These are phyloP conservation scores for Encarsia formosa DNA, from an alignment of 2,888 invertebrate species.

Conservation along the genomic window DNA sequence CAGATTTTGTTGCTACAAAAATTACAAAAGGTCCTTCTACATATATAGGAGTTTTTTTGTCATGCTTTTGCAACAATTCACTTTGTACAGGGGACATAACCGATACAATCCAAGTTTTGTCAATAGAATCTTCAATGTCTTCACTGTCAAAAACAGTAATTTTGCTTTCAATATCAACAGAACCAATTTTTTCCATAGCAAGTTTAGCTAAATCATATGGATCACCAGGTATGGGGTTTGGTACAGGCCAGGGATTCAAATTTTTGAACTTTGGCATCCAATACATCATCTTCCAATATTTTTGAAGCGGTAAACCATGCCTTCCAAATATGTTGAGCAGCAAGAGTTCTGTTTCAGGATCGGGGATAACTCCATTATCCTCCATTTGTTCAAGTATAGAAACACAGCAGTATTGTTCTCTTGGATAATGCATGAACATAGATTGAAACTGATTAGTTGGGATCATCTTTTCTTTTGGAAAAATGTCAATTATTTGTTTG, in stretches of 20 bases:
- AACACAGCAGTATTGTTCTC: constrained; percentile 92
- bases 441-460: constrained; percentile 78
- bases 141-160: constrained; percentile 65
- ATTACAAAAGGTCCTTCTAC: constrained; percentile 83
- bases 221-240: constrained; percentile 73
- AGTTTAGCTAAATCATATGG: constrained; percentile 73
- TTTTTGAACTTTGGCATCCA: constrained; percentile 95
- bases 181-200: constrained; percentile 79
- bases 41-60: constrained; percentile 61
- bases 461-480: constrained; percentile 86
- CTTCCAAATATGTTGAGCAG: constrained; percentile 80
- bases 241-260: constrained; percentile 80
- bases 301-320: constrained; percentile 67
- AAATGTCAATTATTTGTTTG: constrained; percentile 76
- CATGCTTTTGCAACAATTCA: constrained; percentile 64
- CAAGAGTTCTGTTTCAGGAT: constrained; percentile 80
- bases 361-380: constrained; percentile 85
- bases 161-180: constrained; percentile 71
- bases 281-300: constrained; percentile 79
- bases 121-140: constrained; percentile 70
- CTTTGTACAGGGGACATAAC: constrained; percentile 77
- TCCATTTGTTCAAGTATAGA: constrained; percentile 94
- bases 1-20: constrained; percentile 69
- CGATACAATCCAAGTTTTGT: constrained; percentile 90
- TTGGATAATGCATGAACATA: constrained; percentile 90